Percentiles rank a stretch among this genome's conserved stretches.
Conservation (phyloP, 2,797 vertebrate genomes). For the Macrochelys suwanniensis region DNA sequence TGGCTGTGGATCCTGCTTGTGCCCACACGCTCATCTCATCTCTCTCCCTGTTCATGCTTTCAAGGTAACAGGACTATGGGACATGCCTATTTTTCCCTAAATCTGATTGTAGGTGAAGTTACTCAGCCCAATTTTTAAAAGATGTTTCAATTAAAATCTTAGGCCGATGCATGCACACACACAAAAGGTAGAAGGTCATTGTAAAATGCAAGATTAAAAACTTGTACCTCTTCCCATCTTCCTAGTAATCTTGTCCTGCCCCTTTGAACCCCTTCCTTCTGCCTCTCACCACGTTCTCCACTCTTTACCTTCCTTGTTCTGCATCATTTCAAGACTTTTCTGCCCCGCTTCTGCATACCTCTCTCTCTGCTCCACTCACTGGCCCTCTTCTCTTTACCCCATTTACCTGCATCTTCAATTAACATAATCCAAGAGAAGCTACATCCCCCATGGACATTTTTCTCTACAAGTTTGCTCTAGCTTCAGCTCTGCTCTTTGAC, state of each 20-base stretch:
- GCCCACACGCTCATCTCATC: rapidly evolving
- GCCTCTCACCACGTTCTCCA: conserved; percentile 23
- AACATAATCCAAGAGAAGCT: not conserved
- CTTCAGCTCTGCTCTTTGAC: not conserved
- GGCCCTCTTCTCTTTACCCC: not conserved
- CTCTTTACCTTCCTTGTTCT: conserved; percentile 51
- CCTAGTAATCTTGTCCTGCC: conserved; percentile 19
- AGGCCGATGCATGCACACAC: rapidly evolving
- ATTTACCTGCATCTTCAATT: rapidly evolving
- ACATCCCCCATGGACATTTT: rapidly evolving
- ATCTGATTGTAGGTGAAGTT: rapidly evolving
- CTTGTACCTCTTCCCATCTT: not conserved
- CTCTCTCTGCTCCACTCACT: not conserved
- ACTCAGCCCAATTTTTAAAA: not conserved
- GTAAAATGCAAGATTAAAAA: not conserved
- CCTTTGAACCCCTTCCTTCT: conserved; percentile 59
- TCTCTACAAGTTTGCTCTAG: not conserved
- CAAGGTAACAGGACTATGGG: not conserved
- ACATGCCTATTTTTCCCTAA: not conserved
- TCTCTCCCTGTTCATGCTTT: rapidly evolving
- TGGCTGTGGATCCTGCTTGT: rapidly evolving
- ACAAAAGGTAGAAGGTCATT: not conserved
- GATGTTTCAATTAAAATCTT: not conserved
- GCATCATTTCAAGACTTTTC: conserved; percentile 14
- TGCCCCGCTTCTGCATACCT: conserved; percentile 18